These are phyloP conservation scores for Paralichthys olivaceus DNA, from an alignment of 2,113 vertebrate species.

Conservation along the genomic window DNA sequence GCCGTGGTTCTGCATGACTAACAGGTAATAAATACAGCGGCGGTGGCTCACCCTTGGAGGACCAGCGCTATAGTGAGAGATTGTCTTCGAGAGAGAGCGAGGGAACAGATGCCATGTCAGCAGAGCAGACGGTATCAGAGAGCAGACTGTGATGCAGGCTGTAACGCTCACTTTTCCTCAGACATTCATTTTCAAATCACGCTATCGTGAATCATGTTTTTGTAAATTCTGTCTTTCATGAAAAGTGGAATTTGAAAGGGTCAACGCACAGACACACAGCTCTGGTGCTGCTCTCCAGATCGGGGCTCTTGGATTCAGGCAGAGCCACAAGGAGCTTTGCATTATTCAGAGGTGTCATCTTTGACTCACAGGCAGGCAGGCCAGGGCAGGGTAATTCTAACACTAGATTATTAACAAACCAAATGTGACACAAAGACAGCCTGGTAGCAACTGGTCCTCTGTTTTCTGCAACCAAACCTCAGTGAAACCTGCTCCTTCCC, in stretches of 20 bases:
- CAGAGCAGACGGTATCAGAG: constrained; percentile 59
- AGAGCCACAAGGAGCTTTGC: constrained; percentile 43
- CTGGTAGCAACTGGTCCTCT: background rate
- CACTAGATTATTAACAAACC: constrained; percentile 43
- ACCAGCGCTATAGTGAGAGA: constrained; percentile 34
- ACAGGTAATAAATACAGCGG: constrained; percentile 63
- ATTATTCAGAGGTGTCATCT: constrained; percentile 60
- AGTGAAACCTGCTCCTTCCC: constrained; percentile 4
- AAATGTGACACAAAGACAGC: constrained; percentile 25
- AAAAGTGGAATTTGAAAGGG: constrained; percentile 20
- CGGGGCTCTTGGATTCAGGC: constrained; percentile 35
- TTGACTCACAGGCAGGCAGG: constrained; percentile 32
- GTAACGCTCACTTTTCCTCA: background rate
- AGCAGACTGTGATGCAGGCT: constrained; percentile 50
- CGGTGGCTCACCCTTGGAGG: constrained; percentile 61
- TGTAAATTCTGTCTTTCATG: background rate
- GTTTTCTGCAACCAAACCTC: constrained; percentile 5
- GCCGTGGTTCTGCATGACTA: constrained; percentile 59
- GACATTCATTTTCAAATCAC: background rate
- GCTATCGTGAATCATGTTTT: background rate
- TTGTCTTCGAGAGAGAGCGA: constrained; percentile 14
- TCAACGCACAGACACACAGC: constrained; percentile 14
- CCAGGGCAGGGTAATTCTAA: constrained; percentile 37
- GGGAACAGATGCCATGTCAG: constrained; percentile 64
- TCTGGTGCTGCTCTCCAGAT: background rate